phyloP scores from a whole-genome alignment of 1,140 invertebrate species.

The Chlorops oryzae region DNA sequence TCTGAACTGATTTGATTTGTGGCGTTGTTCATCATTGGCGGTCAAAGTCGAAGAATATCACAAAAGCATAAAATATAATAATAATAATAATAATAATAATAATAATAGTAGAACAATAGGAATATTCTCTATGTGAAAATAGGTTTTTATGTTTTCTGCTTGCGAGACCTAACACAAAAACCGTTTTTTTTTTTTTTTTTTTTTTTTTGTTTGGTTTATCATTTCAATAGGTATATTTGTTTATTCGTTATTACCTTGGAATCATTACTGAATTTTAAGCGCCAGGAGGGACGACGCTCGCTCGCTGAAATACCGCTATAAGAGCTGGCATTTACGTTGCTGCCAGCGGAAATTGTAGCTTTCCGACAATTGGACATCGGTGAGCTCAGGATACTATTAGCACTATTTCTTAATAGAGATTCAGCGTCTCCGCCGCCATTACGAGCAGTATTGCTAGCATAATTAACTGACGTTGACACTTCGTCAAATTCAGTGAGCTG shows the following conservation, averaged over 20 bases:
- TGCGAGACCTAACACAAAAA: no score
- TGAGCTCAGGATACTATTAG: conserved; percentile 12
- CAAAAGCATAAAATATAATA: no score
- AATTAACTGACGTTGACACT: conserved; percentile 12
- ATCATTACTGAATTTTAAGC: conserved; percentile 78
- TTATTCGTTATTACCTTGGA: conserved; percentile 64
- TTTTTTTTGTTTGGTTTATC: background rate
- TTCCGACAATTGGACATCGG: no score
- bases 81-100: no score
- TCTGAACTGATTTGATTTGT: no score
- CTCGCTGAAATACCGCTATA: conserved; percentile 10
- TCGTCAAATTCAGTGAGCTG: conserved; percentile 9
- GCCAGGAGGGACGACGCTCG: conserved; percentile 83
- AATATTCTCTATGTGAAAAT: no score
- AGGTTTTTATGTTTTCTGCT: no score
- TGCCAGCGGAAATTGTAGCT: conserved; percentile 8
- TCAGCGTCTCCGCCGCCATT: conserved; percentile 5
- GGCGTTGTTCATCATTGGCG: no score
- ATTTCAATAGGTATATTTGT: conserved; percentile 19
- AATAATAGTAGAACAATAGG: no score
- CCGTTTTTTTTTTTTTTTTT: conserved; percentile 14
- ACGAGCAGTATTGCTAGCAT: conserved; percentile 20
- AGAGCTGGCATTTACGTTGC: conserved; percentile 31
- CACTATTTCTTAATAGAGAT: background rate
- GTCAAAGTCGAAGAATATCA: no score